These are phyloP conservation scores for Danio jaintianensis DNA, from an alignment of 2,797 vertebrate species.

Conservation along the genomic window DNA sequence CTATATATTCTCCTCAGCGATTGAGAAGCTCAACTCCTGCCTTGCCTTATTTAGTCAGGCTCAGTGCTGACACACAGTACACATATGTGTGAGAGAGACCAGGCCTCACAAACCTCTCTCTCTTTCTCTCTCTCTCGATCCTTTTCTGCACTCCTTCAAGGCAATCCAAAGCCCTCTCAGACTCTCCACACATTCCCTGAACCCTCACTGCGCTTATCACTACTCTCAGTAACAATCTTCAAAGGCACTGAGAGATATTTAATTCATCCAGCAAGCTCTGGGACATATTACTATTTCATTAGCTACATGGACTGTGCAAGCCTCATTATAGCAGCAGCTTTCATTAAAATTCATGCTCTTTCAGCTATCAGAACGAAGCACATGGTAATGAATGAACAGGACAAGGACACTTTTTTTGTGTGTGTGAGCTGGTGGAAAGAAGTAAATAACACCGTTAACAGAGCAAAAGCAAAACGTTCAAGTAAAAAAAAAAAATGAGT, in stretches of 20 bases:
- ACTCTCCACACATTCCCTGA: slow-evolving; percentile 62
- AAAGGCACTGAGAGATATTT: slow-evolving; percentile 59
- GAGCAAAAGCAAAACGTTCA: neutral
- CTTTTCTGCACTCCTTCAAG: slow-evolving; percentile 50
- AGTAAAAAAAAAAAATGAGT: neutral
- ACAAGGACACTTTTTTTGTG: slow-evolving; percentile 8
- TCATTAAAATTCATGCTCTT: slow-evolving; percentile 57
- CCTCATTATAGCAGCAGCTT: slow-evolving; percentile 54
- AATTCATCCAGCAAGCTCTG: slow-evolving; percentile 48
- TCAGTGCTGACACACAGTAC: slow-evolving; percentile 70
- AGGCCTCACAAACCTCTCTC: slow-evolving; percentile 16
- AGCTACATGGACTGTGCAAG: slow-evolving; percentile 52
- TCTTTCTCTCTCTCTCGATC: neutral
- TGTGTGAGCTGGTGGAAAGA: slow-evolving; percentile 9
- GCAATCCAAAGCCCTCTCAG: slow-evolving; percentile 55
- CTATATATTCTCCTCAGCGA: slow-evolving; percentile 75
- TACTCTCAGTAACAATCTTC: slow-evolving; percentile 59
- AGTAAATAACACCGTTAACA: slow-evolving; percentile 23
- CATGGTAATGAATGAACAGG: slow-evolving; percentile 48
- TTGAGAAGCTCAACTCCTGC: slow-evolving; percentile 80
- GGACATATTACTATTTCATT: slow-evolving; percentile 60
- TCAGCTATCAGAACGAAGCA: slow-evolving; percentile 49
- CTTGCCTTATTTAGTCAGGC: slow-evolving; percentile 88
- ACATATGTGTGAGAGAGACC: slow-evolving; percentile 40
- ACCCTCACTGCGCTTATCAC: slow-evolving; percentile 58